Conservation (phyloP, 1,140 invertebrate genomes). For the Alviniconcha marisindica region DNA sequence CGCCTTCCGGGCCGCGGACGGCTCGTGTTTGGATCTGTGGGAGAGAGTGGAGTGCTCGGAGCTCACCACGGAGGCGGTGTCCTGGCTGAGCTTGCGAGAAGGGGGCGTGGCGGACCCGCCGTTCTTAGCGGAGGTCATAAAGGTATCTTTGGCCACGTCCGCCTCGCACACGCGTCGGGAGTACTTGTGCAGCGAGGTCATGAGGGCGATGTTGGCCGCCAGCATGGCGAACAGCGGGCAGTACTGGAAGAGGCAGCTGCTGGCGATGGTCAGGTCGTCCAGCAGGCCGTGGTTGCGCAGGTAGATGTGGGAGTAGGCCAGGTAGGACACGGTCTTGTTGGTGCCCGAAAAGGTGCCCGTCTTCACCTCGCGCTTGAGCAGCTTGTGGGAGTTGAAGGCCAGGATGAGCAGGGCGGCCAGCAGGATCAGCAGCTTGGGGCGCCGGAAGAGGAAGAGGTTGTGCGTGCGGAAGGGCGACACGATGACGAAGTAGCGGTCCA, state of each 20-base stretch:
- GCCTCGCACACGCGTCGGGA: neutral
- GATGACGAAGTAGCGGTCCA: constrained; percentile 27
- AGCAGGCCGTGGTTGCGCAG: constrained; percentile 24
- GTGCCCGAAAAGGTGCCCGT: neutral
- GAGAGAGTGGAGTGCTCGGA: neutral
- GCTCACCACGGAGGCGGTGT: neutral
- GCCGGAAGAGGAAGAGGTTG: neutral
- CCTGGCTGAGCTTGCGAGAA: neutral
- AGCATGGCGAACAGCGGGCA: constrained; percentile 24
- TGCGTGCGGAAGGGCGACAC: neutral
- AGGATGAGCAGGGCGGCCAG: neutral
- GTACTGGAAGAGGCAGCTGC: constrained; percentile 37
- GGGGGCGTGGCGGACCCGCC: neutral
- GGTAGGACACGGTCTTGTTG: constrained; percentile 31
- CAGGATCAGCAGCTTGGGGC: neutral
- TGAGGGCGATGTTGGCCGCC: constrained; percentile 15
- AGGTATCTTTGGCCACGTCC: neutral
- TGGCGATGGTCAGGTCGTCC: constrained; percentile 33
- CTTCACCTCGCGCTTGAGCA: constrained; percentile 20
- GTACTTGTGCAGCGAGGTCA: constrained; percentile 15
- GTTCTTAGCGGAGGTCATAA: too few species aligned
- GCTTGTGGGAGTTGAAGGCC: constrained; percentile 3
- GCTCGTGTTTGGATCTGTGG: too few species aligned
- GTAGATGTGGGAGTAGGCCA: constrained; percentile 15
- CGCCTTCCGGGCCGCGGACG: neutral